Percentiles rank a stretch among this genome's conserved stretches.
phyloP scores from a whole-genome alignment of 2,113 vertebrate genomes.

The Lepidiolamprologus cunningtoni region DNA sequence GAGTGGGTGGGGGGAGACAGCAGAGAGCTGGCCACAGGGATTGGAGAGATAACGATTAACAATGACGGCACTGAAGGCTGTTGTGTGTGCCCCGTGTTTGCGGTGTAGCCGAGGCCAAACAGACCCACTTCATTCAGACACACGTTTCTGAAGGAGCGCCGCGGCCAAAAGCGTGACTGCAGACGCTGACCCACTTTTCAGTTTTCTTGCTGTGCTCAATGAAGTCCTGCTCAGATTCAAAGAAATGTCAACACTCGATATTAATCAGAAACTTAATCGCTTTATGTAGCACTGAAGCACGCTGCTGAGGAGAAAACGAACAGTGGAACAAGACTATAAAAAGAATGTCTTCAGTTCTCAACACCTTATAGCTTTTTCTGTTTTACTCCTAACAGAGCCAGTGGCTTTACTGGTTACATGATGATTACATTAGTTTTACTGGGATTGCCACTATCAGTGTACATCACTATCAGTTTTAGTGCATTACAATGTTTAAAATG shows the following conservation, averaged over 20 bases:
- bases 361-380: not conserved
- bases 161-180: not conserved
- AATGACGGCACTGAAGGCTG: not conserved
- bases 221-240: not conserved
- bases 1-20: not conserved
- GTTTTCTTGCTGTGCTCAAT: not conserved
- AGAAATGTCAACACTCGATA: conserved; percentile 25
- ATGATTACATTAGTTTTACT: not conserved
- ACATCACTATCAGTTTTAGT: not conserved
- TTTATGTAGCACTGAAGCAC: not conserved
- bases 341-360: not conserved
- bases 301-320: not conserved
- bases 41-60: not conserved
- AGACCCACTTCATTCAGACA: not conserved
- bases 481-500: not conserved
- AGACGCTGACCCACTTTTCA: conserved; percentile 30
- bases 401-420: not conserved
- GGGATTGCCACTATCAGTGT: not conserved
- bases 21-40: not conserved
- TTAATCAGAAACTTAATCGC: not conserved
- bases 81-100: not conserved
- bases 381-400: not conserved
- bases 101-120: not conserved
- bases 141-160: not conserved
- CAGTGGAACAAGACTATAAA: not conserved